Percentiles rank a stretch among this genome's conserved stretches.
phyloP scores from a whole-genome alignment of 1,140 invertebrate genomes.

The Diachasmimorpha longicaudata region DNA sequence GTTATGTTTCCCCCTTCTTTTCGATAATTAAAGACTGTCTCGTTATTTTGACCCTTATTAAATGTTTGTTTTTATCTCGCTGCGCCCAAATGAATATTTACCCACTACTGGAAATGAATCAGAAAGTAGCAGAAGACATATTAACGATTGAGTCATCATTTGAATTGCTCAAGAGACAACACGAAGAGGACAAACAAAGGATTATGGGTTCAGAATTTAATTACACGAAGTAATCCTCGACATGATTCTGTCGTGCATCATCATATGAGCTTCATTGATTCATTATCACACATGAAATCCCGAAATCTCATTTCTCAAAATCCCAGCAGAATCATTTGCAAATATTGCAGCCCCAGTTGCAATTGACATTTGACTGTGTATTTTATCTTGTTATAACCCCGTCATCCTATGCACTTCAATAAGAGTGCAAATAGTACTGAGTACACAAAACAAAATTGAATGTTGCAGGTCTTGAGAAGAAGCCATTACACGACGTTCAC shows the following conservation, averaged over 20 bases:
- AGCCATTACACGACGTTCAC: background rate
- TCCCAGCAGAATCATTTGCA: background rate
- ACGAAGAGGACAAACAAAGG: no score
- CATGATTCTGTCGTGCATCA: no score
- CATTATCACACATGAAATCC: no score
- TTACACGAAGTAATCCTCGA: no score
- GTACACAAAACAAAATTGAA: background rate
- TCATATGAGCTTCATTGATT: background rate
- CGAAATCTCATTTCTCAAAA: no score
- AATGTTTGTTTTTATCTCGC: background rate
- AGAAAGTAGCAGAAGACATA: background rate
- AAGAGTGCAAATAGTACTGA: background rate
- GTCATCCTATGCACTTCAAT: background rate
- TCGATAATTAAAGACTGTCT: background rate
- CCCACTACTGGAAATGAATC: background rate
- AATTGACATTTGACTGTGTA: constrained; percentile 31
- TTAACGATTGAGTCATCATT: background rate
- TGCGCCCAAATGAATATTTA: background rate
- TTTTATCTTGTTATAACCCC: constrained; percentile 20
- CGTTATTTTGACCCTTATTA: background rate
- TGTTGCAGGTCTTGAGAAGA: background rate
- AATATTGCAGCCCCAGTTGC: constrained; percentile 30
- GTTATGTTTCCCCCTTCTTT: no score
- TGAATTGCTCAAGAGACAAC: background rate
- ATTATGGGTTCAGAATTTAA: no score